Evolutionary conservation across 2,888 invertebrate species (phyloP), one percentile per base, ranked within the genome.

Genomic region (Tuberolachnus salignus): DNA sequence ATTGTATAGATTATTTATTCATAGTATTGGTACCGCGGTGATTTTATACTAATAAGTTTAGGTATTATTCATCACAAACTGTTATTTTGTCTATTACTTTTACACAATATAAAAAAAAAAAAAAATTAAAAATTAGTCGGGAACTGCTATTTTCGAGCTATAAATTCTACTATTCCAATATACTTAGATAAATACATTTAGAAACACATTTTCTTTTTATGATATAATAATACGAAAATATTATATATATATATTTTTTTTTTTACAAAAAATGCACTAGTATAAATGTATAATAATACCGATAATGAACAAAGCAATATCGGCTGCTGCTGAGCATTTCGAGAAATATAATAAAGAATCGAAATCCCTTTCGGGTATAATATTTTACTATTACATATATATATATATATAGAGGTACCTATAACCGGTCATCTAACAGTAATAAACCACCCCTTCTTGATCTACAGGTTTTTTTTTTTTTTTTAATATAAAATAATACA

Each of bases 401-500:
- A 1, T 46, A 46, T 46, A 46, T 3, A 10, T 46, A 55, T 64
- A 23, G 42, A 42, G 70, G 55, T 72, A 49, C 19, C 14, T 26
- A 9, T 46, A 42, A 69, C 69, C 21, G 67, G 67, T 78, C 78
- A 78, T 71, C 66, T 42, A 21, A 59, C 59, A n/a, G 69, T 78
- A 78, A 78, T 78, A 78, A 69, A 78, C 75, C 66, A 49, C 59
- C 6, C 13, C 46, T 61, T 34, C 34, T 34, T 34, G 34, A 34
- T 34, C 46, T 78, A 69, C 78, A 69, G 59, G 67, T 66, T 64
- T 78, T 69, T 8, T 49, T 51, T 63, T 51, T 46, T 72, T 73
- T 78, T 75, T 78, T 78, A 78, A 78, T 78, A 78, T 61, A 69
- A 78, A 78, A 69, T 78, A 78, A 67, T 78, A 78, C 67, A 61